phyloP scores from a whole-genome alignment of 2,113 vertebrate species.

The Poicephalus meyeri region DNA sequence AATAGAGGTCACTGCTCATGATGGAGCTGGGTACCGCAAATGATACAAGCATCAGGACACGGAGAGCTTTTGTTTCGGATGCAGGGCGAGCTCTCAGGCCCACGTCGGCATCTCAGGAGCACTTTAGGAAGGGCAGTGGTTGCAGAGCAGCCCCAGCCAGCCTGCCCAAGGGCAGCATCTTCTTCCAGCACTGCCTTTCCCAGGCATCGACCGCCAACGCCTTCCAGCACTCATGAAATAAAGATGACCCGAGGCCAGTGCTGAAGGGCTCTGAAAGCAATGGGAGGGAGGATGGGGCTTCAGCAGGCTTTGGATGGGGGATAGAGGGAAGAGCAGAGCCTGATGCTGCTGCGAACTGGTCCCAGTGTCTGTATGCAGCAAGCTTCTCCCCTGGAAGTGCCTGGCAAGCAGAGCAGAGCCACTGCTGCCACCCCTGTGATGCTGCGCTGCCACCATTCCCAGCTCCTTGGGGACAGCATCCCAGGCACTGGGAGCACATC shows the following conservation, averaged over 20 bases:
- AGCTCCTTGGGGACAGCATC: not conserved
- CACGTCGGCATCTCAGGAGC: not conserved
- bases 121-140: not conserved
- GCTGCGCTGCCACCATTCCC: rapidly evolving
- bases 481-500: rapidly evolving
- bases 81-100: not conserved
- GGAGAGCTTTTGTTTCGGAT: not conserved
- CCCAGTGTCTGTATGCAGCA: not conserved
- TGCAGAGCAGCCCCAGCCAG: not conserved
- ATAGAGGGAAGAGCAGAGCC: not conserved
- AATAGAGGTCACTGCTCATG: not conserved
- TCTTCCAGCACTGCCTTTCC: not conserved
- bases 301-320: not conserved
- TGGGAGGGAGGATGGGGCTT: not conserved
- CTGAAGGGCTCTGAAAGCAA: not conserved
- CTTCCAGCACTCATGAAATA: not conserved
- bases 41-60: not conserved
- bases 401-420: not conserved
- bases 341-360: rapidly evolving
- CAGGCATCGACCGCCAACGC: not conserved
- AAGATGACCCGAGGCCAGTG: not conserved
- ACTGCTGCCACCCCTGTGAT: rapidly evolving
- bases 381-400: not conserved
- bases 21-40: not conserved
- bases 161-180: not conserved